Evolutionary conservation across 2,797 vertebrate genomes (phyloP).

Genomic region (Geotrypetes seraphini): DNA sequence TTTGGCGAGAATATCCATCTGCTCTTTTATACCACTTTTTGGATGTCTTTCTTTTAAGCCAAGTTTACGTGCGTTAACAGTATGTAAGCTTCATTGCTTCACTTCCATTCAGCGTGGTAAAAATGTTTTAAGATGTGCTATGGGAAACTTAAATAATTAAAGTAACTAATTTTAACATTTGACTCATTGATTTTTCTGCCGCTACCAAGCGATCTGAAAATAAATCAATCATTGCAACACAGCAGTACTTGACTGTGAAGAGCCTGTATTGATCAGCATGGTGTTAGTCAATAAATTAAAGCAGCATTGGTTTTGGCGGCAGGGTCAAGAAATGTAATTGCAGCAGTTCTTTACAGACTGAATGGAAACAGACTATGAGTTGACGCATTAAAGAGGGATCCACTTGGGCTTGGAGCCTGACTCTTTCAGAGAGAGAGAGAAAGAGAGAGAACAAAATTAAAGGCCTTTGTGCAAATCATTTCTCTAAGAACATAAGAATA

Average conservation of each 20-base stretch:
- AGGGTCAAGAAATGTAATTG: slow-evolving; percentile 8
- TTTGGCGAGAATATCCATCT: too few species aligned
- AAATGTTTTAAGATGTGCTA: slow-evolving; percentile 1
- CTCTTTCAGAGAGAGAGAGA: too few species aligned
- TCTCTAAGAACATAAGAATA: too few species aligned
- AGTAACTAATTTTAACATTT: slow-evolving; percentile 19
- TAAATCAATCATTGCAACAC: slow-evolving; percentile 33
- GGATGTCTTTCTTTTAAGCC: too few species aligned
- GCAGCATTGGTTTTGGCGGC: slow-evolving; percentile 17
- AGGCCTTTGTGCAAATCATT: too few species aligned
- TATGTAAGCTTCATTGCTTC: too few species aligned
- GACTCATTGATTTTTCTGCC: slow-evolving; percentile 19
- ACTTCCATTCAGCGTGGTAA: too few species aligned
- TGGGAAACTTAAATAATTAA: slow-evolving; percentile 25
- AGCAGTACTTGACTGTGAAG: slow-evolving; percentile 3
- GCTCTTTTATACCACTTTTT: too few species aligned
- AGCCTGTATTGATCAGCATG: slow-evolving; percentile 8
- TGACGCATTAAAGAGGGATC: slow-evolving; percentile 8
- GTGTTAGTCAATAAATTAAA: too few species aligned
- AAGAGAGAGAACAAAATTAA: too few species aligned
- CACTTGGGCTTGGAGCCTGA: too few species aligned
- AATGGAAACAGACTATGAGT: neutral
- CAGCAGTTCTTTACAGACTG: slow-evolving; percentile 2
- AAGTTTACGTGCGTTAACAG: too few species aligned
- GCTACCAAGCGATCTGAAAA: slow-evolving; percentile 19